phyloP scores from a whole-genome alignment of 92 coral and sea anemone genomes.

The Isaurus tuberculatus region DNA sequence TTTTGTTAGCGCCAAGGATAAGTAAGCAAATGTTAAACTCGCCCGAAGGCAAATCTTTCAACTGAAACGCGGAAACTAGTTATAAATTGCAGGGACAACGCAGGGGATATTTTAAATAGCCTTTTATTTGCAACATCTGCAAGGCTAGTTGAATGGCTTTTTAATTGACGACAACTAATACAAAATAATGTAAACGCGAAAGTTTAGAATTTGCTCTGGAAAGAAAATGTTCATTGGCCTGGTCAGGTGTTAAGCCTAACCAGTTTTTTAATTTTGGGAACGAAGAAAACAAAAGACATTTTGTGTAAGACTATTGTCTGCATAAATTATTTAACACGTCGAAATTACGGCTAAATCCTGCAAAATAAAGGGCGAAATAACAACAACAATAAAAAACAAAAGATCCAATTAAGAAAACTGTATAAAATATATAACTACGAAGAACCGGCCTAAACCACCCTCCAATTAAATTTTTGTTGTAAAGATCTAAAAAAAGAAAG shows the following conservation, averaged over 20 bases:
- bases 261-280: not conserved
- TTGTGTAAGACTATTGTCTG: constrained; percentile 8
- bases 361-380: not conserved
- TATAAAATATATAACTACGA: not conserved
- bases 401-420: not conserved
- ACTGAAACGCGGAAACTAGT: constrained; percentile 4
- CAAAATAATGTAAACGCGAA: not conserved
- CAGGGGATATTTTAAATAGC: not conserved
- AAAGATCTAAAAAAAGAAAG: too few relatives aligned
- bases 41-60: constrained; percentile 2
- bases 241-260: constrained; percentile 1
- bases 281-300: constrained; percentile 12
- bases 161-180: not conserved
- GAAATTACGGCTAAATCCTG: not conserved
- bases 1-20: not conserved
- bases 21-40: not conserved
- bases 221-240: not conserved
- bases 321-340: constrained; percentile 26
- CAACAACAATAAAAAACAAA: not conserved
- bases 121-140: not conserved
- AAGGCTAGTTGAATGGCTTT: not conserved
- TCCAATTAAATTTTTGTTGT: not conserved
- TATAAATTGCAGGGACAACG: not conserved
- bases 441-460: not conserved
- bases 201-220: not conserved